These are phyloP conservation scores for Ennomos quercinarius DNA, from an alignment of 2,888 invertebrate species.

Conservation along the genomic window DNA sequence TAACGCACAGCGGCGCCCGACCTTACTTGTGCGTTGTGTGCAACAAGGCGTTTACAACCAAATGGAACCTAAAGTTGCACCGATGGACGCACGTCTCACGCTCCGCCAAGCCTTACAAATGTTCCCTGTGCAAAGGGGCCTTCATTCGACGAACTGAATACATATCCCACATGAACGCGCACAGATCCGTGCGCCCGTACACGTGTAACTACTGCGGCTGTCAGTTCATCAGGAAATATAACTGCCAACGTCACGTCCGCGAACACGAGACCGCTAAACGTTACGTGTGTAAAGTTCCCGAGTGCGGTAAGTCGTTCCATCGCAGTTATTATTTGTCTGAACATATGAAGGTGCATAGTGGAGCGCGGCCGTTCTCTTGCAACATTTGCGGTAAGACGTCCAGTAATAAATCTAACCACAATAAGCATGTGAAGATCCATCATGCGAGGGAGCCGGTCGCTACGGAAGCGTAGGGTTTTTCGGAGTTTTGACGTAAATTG, in stretches of 20 bases:
- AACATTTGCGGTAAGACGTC: conserved; percentile 96
- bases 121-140: conserved; percentile 92
- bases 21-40: conserved; percentile 94
- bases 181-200: conserved; percentile 93
- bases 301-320: conserved; percentile 94
- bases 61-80: conserved; percentile 95
- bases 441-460: conserved; percentile 95
- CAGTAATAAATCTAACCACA: conserved; percentile 95
- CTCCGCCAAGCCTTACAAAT: conserved; percentile 93
- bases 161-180: conserved; percentile 93
- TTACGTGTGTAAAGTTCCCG: conserved; percentile 89
- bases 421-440: conserved; percentile 95
- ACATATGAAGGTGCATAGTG: conserved; percentile 94
- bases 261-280: conserved; percentile 94
- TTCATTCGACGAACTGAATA: conserved; percentile 93
- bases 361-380: conserved; percentile 92
- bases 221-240: conserved; percentile 94
- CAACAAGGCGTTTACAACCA: conserved; percentile 94
- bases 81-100: conserved; percentile 95
- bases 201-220: conserved; percentile 96
- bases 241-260: conserved; percentile 92
- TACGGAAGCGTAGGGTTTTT: conserved; percentile 88
- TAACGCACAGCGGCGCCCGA: conserved; percentile 90
- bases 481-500: too few species aligned
- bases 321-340: conserved; percentile 94